A percentile compares a stretch with the other conserved stretches of the same genome.
These are phyloP conservation scores for Drosophila prolongata DNA, from an alignment of 2,888 invertebrate species.

Conservation along the genomic window DNA sequence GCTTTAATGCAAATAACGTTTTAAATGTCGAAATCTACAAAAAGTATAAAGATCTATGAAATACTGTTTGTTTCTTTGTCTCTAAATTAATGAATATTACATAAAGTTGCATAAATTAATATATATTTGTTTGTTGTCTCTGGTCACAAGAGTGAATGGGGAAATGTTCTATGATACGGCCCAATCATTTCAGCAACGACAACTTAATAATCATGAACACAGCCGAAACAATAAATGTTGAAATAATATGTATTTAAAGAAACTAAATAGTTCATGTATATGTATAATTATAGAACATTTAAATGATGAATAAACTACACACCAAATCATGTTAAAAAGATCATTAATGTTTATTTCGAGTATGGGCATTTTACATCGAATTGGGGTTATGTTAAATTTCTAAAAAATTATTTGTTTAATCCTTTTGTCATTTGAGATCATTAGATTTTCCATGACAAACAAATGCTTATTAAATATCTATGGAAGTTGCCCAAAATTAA, in stretches of 20 bases:
- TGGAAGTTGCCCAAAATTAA: neutral
- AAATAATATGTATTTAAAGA: conserved; percentile 57
- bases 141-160: conserved; percentile 33
- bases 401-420: neutral
- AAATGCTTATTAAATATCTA: neutral
- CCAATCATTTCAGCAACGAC: conserved; percentile 47
- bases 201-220: conserved; percentile 33
- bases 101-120: conserved; percentile 43
- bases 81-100: conserved; percentile 49
- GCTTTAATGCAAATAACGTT: conserved; percentile 63
- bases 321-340: conserved; percentile 56
- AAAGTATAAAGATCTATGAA: conserved; percentile 40
- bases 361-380: neutral
- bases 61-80: conserved; percentile 56
- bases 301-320: conserved; percentile 62
- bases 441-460: no score
- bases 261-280: conserved; percentile 55
- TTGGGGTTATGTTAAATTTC: neutral
- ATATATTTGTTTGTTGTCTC: conserved; percentile 40
- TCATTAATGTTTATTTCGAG: neutral
- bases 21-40: conserved; percentile 47
- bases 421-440: no score
- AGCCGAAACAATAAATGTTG: conserved; percentile 58
- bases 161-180: conserved; percentile 33
- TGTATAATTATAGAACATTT: conserved; percentile 59